Percentiles rank a stretch among this genome's conserved stretches.
These are phyloP conservation scores for Zosterops borbonicus DNA, from an alignment of 2,113 vertebrate species.

Conservation along the genomic window DNA sequence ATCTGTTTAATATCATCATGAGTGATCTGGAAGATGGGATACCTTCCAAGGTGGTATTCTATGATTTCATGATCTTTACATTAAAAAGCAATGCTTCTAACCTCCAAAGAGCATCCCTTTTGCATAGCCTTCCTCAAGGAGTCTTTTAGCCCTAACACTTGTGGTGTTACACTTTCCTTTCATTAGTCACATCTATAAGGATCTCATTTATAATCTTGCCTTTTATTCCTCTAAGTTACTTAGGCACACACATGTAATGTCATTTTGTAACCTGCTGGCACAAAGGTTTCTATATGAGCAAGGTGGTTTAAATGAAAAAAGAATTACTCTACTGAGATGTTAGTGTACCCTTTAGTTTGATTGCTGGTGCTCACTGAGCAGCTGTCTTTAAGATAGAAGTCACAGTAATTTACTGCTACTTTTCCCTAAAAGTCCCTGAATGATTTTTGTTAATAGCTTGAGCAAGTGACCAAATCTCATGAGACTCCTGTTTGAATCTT, in stretches of 20 bases:
- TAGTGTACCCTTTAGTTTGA: neutral
- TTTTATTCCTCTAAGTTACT: conserved; percentile 7
- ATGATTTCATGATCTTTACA: neutral
- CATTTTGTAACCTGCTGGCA: neutral
- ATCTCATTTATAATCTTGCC: neutral
- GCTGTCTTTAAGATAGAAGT: neutral
- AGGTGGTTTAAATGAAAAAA: neutral
- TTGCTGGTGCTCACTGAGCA: neutral
- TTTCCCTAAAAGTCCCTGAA: neutral
- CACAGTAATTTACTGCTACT: neutral
- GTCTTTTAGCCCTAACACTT: neutral
- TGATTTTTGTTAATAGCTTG: neutral
- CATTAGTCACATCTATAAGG: neutral
- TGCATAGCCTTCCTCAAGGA: neutral
- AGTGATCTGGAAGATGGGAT: neutral
- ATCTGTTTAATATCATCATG: neutral
- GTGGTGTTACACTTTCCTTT: neutral
- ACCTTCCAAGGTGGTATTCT: neutral
- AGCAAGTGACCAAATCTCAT: conserved; percentile 6
- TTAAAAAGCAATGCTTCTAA: neutral
- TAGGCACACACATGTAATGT: neutral
- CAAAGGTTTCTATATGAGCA: neutral
- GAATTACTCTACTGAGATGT: neutral
- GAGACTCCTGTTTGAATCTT: neutral
- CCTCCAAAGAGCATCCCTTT: neutral